Conservation (phyloP, 2,888 invertebrate species). For the Aleiodes testaceus region DNA sequence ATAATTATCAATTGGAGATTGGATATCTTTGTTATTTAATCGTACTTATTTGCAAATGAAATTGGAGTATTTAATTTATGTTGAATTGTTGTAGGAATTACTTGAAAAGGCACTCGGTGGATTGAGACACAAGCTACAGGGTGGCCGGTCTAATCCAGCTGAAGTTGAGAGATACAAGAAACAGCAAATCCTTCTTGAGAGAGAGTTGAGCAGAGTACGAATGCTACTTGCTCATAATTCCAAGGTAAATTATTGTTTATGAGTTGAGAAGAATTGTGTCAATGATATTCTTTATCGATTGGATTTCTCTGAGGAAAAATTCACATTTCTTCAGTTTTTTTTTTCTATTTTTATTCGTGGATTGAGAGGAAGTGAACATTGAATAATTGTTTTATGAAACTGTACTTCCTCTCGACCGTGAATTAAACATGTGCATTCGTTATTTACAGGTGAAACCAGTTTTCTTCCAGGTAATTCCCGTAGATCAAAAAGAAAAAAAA, state of each 20-base stretch:
- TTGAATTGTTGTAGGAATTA: conserved; percentile 74
- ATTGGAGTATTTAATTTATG: conserved; percentile 1
- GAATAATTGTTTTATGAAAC: not conserved
- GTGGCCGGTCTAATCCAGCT: conserved; percentile 76
- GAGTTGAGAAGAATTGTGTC: not conserved
- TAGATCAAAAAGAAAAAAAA: conserved; percentile 6
- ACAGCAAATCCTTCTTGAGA: conserved; percentile 82
- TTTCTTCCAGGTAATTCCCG: conserved; percentile 62
- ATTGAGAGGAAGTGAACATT: conserved; percentile 32
- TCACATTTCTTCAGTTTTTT: too few species aligned
- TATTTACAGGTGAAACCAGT: conserved; percentile 63
- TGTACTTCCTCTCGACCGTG: conserved; percentile 28
- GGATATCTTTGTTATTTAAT: too few species aligned
- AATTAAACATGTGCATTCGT: conserved; percentile 56
- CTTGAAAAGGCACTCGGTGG: conserved; percentile 81
- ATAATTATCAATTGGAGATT: too few species aligned
- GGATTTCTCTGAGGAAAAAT: too few species aligned
- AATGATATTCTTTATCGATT: too few species aligned
- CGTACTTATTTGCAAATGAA: not conserved
- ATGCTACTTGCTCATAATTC: conserved; percentile 92
- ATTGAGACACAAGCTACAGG: conserved; percentile 80
- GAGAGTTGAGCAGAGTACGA: conserved; percentile 88
- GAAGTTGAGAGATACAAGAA: conserved; percentile 81
- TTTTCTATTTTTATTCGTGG: conserved; percentile 5
- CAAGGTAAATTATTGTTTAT: conserved; percentile 77